Percentiles rank a stretch among this genome's conserved stretches.
These are phyloP conservation scores for Lasiurus cinereus DNA, from an alignment of 2,113 vertebrate species.

Conservation along the genomic window DNA sequence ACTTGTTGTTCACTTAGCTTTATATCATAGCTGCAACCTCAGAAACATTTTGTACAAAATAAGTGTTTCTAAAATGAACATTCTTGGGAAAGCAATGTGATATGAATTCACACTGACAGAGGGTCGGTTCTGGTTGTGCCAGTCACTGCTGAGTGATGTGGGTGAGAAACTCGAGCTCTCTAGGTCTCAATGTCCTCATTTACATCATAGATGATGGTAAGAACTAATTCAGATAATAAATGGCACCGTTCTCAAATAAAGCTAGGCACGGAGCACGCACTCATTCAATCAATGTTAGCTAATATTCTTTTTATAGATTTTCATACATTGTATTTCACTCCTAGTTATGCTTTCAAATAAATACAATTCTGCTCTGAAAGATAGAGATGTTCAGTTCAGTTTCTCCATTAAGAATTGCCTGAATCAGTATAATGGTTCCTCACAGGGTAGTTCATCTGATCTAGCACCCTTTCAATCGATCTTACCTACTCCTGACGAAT, in stretches of 20 bases:
- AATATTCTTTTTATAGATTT: background rate
- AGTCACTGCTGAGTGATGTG: fast-evolving
- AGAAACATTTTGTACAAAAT: slow-evolving; percentile 30
- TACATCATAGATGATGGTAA: background rate
- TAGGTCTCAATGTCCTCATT: background rate
- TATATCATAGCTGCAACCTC: background rate
- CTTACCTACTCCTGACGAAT: background rate
- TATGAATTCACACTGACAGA: background rate
- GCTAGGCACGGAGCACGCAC: background rate
- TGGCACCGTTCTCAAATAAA: background rate
- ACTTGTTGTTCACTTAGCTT: background rate
- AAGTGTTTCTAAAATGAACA: background rate
- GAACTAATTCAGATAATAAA: background rate
- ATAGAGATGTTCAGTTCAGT: background rate
- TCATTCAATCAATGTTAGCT: background rate
- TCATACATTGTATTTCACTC: slow-evolving; percentile 7
- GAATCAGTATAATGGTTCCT: background rate
- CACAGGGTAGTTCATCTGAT: background rate
- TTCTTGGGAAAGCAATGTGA: background rate
- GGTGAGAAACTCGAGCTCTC: background rate
- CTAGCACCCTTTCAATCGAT: background rate
- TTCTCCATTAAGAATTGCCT: background rate
- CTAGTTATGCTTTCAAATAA: slow-evolving; percentile 27
- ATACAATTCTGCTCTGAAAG: background rate
- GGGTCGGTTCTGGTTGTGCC: background rate